Evolutionary conservation across 2,888 invertebrate genomes (phyloP).

Genomic region (Andrena bicolor): DNA sequence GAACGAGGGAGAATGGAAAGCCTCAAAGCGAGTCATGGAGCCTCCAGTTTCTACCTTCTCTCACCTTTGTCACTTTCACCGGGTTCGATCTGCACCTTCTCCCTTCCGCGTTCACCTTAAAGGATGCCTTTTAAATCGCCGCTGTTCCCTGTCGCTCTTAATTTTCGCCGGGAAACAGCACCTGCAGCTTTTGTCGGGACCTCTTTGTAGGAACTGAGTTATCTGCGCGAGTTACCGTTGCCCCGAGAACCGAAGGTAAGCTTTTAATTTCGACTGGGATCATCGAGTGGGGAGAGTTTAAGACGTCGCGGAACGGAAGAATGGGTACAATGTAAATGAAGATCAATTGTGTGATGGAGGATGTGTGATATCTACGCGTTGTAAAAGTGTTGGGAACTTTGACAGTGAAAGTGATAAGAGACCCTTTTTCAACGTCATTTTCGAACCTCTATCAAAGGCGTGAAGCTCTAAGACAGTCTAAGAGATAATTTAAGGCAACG

Average conservation of each 20-base stretch:
- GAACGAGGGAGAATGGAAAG: slow-evolving; percentile 34
- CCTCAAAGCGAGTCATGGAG: slow-evolving; percentile 49
- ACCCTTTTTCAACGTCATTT: no score
- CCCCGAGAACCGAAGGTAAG: slow-evolving; percentile 6
- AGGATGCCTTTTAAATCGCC: slow-evolving; percentile 43
- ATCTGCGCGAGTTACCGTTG: slow-evolving; percentile 8
- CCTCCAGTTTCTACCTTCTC: slow-evolving; percentile 41
- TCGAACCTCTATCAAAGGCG: no score
- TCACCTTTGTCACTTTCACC: slow-evolving; percentile 60
- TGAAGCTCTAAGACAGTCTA: no score
- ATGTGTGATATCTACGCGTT: no score
- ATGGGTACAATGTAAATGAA: background rate
- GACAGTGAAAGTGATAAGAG: no score
- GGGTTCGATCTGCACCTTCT: slow-evolving; percentile 31
- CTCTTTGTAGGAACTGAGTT: slow-evolving; percentile 34
- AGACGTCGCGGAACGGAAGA: background rate
- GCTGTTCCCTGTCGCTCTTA: slow-evolving; percentile 46
- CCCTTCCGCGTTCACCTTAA: slow-evolving; percentile 6
- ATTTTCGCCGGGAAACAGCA: slow-evolving; percentile 47
- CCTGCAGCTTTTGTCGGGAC: slow-evolving; percentile 34
- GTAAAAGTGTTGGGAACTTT: no score
- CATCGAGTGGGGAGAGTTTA: background rate
- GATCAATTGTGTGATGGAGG: no score
- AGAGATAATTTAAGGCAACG: no score
- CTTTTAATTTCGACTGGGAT: slow-evolving; percentile 12